Evolutionary conservation across 2,113 vertebrate species (phyloP).

Genomic region (Gallinago undulata): DNA sequence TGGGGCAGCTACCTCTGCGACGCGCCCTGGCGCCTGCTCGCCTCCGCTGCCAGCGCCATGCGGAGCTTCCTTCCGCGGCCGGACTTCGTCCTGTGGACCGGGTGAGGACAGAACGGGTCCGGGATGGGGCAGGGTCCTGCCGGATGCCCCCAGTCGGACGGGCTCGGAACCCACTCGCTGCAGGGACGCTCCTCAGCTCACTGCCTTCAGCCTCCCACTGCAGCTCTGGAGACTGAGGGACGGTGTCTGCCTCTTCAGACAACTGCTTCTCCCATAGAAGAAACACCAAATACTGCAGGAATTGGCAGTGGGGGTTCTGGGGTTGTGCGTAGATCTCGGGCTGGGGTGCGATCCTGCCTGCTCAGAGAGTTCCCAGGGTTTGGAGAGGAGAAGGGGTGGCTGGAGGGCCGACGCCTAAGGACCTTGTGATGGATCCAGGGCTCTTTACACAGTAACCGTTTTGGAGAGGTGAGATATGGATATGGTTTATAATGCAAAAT

Average conservation of each 20-base stretch:
- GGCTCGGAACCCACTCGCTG: not conserved
- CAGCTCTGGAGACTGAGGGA: not conserved
- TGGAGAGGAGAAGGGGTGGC: too few relatives aligned
- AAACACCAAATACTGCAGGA: rapidly evolving
- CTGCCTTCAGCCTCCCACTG: not conserved
- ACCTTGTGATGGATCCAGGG: too few relatives aligned
- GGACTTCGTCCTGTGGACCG: constrained; percentile 96
- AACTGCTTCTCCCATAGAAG: too few relatives aligned
- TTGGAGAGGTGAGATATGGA: not conserved
- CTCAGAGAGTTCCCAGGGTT: not conserved
- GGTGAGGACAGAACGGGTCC: constrained; percentile 70
- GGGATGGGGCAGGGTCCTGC: not conserved
- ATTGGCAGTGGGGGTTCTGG: rapidly evolving
- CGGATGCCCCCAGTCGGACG: too few relatives aligned
- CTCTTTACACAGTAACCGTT: rapidly evolving
- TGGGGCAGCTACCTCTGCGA: constrained; percentile 91
- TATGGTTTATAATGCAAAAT: not conserved
- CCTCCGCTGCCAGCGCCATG: constrained; percentile 84
- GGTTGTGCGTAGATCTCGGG: rapidly evolving
- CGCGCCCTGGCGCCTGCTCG: constrained; percentile 85
- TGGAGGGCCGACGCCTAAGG: rapidly evolving
- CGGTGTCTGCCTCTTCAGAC: rapidly evolving
- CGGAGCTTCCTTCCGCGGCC: constrained; percentile 76
- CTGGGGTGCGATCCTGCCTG: rapidly evolving
- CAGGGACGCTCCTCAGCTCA: not conserved